A percentile compares a stretch with the other conserved stretches of the same genome.
phyloP scores from a whole-genome alignment of 1,140 invertebrate genomes.

The Drosophila miranda region DNA sequence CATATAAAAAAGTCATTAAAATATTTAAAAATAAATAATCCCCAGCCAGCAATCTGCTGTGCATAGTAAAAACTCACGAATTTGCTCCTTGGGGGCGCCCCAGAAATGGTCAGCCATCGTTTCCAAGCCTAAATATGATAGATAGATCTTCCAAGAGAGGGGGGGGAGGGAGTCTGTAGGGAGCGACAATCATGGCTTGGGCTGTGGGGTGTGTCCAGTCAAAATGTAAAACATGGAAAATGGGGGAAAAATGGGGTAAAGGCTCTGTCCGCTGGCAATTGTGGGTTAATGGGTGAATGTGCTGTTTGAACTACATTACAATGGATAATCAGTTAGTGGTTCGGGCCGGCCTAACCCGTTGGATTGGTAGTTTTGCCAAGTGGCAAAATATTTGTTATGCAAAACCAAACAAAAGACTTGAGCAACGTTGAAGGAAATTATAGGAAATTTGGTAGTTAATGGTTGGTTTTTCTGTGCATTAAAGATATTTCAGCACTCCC shows the following conservation, averaged over 20 bases:
- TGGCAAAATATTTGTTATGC: slow-evolving; percentile 51
- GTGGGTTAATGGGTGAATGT: slow-evolving; percentile 80
- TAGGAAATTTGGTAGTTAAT: slow-evolving; percentile 32
- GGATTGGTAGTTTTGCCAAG: slow-evolving; percentile 30
- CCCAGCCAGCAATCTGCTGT: slow-evolving; percentile 36
- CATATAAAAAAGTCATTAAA: slow-evolving; percentile 69
- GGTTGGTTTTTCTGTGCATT: not conserved
- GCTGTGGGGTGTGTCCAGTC: slow-evolving; percentile 37
- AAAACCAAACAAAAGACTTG: slow-evolving; percentile 42
- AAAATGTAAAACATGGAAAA: slow-evolving; percentile 53
- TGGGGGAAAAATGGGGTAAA: slow-evolving; percentile 23
- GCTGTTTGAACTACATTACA: slow-evolving; percentile 68
- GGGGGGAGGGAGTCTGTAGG: slow-evolving; percentile 10
- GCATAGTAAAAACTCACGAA: slow-evolving; percentile 56
- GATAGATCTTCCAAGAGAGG: slow-evolving; percentile 43
- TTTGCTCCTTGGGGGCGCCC: slow-evolving; percentile 37
- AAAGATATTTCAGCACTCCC: not conserved
- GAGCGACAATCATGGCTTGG: slow-evolving; percentile 40
- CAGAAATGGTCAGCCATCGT: slow-evolving; percentile 11
- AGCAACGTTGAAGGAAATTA: slow-evolving; percentile 41
- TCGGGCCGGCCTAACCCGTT: slow-evolving; percentile 1
- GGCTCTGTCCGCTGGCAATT: slow-evolving; percentile 52
- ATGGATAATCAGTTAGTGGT: slow-evolving; percentile 46
- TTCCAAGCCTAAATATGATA: slow-evolving; percentile 48
- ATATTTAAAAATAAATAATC: slow-evolving; percentile 76